phyloP scores from a whole-genome alignment of 2,113 vertebrate genomes.

The Taxidea taxus region DNA sequence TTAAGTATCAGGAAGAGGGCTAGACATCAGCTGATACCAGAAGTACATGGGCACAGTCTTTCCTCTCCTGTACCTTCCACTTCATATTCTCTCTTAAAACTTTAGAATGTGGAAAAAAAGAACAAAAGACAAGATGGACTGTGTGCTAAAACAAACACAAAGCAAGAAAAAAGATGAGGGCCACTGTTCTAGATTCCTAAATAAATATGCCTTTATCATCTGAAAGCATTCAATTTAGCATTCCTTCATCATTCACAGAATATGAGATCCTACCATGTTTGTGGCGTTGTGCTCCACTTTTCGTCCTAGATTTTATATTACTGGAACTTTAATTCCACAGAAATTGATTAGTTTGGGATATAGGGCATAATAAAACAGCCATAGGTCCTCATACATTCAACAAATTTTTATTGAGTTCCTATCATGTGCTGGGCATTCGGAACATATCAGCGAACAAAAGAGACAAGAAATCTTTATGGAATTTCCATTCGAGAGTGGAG shows the following conservation, averaged over 20 bases:
- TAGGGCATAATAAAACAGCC: neutral
- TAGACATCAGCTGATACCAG: neutral
- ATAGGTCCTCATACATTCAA: neutral
- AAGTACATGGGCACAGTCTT: neutral
- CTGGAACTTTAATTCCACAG: neutral
- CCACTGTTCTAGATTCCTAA: neutral
- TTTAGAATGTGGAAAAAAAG: neutral
- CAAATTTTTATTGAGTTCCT: neutral
- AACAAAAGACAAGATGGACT: neutral
- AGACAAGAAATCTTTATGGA: neutral
- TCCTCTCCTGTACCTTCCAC: neutral
- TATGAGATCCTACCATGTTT: neutral
- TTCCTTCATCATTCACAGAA: neutral
- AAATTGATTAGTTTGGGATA: neutral
- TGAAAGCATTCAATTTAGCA: neutral
- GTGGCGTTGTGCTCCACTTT: neutral
- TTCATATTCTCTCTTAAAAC: neutral
- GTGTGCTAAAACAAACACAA: neutral
- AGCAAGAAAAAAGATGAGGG: neutral
- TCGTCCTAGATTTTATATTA: constrained; percentile 23
- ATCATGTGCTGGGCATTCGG: neutral
- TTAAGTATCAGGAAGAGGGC: neutral
- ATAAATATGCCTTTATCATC: neutral
- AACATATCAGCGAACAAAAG: neutral
- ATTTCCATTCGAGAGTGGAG: neutral